Evolutionary conservation across 2,888 invertebrate species (phyloP), one percentile per base, ranked within the genome.

Genomic region (Drosophila pegasa): DNA sequence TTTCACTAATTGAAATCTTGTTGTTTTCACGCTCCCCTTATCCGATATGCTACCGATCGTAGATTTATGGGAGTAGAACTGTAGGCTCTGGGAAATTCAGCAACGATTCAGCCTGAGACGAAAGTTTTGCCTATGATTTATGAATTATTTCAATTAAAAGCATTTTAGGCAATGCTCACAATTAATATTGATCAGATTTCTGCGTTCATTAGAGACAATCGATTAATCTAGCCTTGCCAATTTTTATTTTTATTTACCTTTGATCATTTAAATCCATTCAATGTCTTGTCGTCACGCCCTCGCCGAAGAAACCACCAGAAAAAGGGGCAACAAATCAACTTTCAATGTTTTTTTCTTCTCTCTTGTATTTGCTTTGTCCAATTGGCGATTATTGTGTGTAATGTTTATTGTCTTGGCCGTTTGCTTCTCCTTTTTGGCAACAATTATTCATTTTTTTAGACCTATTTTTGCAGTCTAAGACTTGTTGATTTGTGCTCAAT

Each of bases 231-330:
- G 75, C 75, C 72, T 72, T 63, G 75, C 61, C n/a, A n/a, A n/a
- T n/a, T n/a, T 67, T 67, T 59, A 51, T 27, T 55, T 35, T 27
- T 54, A 41, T 54, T 22, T 59, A n/a, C n/a, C n/a, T 40, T 55
- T 20, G 55, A 47, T 61, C 59, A 50, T 54, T 67, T 61, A 64
- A 80, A 69, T 66, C 71, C 66, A 78, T 35, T 68, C 72, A 83
- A 83, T 87, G 85, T 60, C 85, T 85, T 88, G 72, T 88, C 85
- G 84, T 67, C 84, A 85, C 84, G 87, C 84, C 84, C 89, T 87
- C 78, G 51, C 54, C 66, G 4, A 41, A 35, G 43, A 56, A 38
- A 31, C 43, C 31, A 22, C 43, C 27, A 27, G 38, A 50, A 50
- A 57, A 31, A 33, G 51, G 37, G 33, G 9, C 20, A 48, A 12